These are phyloP conservation scores for Leptinotarsa juncta DNA, from an alignment of 2,888 invertebrate species.

Conservation along the genomic window DNA sequence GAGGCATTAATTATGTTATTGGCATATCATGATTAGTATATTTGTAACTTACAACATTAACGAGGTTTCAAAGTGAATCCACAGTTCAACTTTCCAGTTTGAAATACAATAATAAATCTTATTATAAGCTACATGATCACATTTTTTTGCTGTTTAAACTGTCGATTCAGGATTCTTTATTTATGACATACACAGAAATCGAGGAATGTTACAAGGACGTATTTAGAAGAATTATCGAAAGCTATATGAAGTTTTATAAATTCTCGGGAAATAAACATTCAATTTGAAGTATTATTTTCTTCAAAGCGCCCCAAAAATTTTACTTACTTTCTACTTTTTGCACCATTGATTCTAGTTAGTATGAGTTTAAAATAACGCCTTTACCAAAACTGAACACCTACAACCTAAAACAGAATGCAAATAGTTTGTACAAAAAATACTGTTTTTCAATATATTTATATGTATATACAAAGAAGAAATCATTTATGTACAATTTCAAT, in stretches of 20 bases:
- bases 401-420: conserved; percentile 54
- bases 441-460: conserved; percentile 46
- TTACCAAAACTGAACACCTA: conserved; percentile 49
- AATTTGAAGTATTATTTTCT: background rate
- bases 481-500: conserved; percentile 47
- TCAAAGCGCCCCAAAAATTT: conserved; percentile 39
- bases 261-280: background rate
- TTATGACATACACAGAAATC: conserved; percentile 40
- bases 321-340: conserved; percentile 52
- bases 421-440: conserved; percentile 60
- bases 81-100: conserved; percentile 23
- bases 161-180: conserved; percentile 40
- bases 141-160: conserved; percentile 47
- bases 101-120: conserved; percentile 1
- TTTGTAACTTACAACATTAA: background rate
- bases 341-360: conserved; percentile 63
- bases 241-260: background rate
- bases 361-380: conserved; percentile 51
- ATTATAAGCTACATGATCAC: conserved; percentile 41
- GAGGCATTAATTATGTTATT: background rate
- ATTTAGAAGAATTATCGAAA: background rate
- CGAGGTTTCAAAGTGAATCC: conserved; percentile 14
- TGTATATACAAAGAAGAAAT: conserved; percentile 49
- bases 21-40: background rate
- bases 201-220: conserved; percentile 54